Conservation (phyloP, 2,797 vertebrate genomes). For the Picus viridis region DNA sequence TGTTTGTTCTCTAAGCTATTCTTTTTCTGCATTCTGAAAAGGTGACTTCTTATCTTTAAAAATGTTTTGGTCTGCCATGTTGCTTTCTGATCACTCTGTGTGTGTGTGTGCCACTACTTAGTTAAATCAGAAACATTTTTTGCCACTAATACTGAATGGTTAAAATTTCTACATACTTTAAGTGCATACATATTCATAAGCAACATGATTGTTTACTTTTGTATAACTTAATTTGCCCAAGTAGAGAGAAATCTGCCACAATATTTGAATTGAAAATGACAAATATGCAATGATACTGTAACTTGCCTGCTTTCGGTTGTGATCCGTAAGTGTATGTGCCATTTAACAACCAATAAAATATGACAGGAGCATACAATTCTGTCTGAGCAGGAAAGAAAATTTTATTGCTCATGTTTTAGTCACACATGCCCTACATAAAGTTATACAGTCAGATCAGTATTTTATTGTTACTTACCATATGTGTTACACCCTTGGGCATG, state of each 20-base stretch:
- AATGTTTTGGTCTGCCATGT: neutral
- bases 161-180: neutral
- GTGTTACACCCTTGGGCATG: constrained; percentile 22
- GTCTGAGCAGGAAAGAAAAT: constrained; percentile 55
- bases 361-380: constrained; percentile 49
- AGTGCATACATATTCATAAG: neutral
- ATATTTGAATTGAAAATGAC: neutral
- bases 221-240: neutral
- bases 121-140: neutral
- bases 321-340: neutral
- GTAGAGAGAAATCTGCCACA: neutral
- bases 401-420: constrained; percentile 66
- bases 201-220: neutral
- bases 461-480: constrained; percentile 62
- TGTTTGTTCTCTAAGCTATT: neutral
- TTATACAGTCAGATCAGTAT: constrained; percentile 56
- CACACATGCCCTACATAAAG: constrained; percentile 64
- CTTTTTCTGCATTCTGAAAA: neutral
- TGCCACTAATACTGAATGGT: neutral
- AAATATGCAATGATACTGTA: neutral
- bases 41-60: neutral
- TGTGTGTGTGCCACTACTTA: neutral
- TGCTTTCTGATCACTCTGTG: neutral
- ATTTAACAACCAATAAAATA: constrained; percentile 64
- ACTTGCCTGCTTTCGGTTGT: neutral